Conservation (phyloP, 2,888 invertebrate species). For the Pogonocherus hispidulus region DNA sequence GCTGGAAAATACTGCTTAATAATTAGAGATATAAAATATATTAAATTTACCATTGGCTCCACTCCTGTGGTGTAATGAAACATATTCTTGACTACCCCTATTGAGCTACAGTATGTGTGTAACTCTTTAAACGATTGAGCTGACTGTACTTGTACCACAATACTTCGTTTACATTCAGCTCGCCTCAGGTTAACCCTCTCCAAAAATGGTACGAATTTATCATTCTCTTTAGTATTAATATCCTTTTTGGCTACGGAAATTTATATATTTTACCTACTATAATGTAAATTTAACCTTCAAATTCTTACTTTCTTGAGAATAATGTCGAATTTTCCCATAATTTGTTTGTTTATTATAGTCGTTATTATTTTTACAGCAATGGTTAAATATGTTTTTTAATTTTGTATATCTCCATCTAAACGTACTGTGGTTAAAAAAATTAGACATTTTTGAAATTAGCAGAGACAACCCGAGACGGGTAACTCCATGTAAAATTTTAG, state of each 20-base stretch:
- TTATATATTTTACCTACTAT: no score
- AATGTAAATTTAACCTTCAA: neutral
- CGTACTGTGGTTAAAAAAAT: slow-evolving; percentile 3
- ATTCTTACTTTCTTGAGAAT: slow-evolving; percentile 17
- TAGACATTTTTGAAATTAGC: slow-evolving; percentile 24
- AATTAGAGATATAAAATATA: slow-evolving; percentile 9
- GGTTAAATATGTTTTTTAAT: slow-evolving; percentile 7
- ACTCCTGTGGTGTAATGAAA: slow-evolving; percentile 74
- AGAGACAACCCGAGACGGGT: no score
- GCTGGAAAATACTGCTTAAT: slow-evolving; percentile 67
- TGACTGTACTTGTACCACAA: slow-evolving; percentile 84
- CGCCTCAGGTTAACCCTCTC: slow-evolving; percentile 74
- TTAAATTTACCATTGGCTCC: slow-evolving; percentile 64
- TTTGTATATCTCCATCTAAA: slow-evolving; percentile 10
- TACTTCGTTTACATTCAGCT: slow-evolving; percentile 77
- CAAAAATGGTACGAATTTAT: slow-evolving; percentile 68
- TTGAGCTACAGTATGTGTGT: slow-evolving; percentile 77
- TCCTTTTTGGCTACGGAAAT: neutral
- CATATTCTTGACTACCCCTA: slow-evolving; percentile 76
- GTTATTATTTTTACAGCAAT: neutral
- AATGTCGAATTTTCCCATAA: slow-evolving; percentile 3
- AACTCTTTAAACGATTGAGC: slow-evolving; percentile 78
- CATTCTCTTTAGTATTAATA: neutral
- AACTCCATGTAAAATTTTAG: no score
- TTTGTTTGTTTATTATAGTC: neutral